These are phyloP conservation scores for Phyllotreta striolata DNA, from an alignment of 2,888 invertebrate genomes.

Conservation along the genomic window DNA sequence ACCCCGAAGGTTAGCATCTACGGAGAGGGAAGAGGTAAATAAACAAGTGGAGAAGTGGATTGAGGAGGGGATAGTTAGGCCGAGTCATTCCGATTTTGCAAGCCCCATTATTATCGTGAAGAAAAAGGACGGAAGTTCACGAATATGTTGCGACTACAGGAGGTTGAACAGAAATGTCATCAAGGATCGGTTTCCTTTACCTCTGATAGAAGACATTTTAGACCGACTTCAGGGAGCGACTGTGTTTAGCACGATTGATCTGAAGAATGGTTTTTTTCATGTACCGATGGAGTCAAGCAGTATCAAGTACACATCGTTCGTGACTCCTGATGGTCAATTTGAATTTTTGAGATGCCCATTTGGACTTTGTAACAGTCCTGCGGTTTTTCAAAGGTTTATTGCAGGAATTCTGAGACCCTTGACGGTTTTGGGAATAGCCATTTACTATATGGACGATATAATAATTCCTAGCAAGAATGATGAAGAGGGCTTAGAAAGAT, in stretches of 20 bases:
- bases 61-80: conserved; percentile 37
- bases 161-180: conserved; percentile 37
- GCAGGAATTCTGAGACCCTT: conserved; percentile 14
- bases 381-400: conserved; percentile 27
- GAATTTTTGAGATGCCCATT: conserved; percentile 24
- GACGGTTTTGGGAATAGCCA: conserved; percentile 2
- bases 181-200: conserved; percentile 49
- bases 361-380: conserved; percentile 30
- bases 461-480: conserved; percentile 21
- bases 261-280: conserved; percentile 55
- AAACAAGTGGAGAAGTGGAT: conserved; percentile 38
- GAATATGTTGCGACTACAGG: conserved; percentile 36
- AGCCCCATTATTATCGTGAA: conserved; percentile 33
- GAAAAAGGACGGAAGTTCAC: conserved; percentile 33
- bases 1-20: conserved; percentile 36
- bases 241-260: conserved; percentile 50
- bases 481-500: conserved; percentile 40
- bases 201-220: conserved; percentile 55
- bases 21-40: conserved; percentile 31
- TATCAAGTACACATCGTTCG: conserved; percentile 39
- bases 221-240: conserved; percentile 40
- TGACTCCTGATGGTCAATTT: conserved; percentile 32
- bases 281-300: conserved; percentile 47
- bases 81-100: conserved; percentile 43
- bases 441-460: conserved; percentile 36